A percentile compares a stretch with the other conserved stretches of the same genome.
Evolutionary conservation across 2,113 vertebrate species (phyloP).

Genomic region (Phyllostomus discolor): DNA sequence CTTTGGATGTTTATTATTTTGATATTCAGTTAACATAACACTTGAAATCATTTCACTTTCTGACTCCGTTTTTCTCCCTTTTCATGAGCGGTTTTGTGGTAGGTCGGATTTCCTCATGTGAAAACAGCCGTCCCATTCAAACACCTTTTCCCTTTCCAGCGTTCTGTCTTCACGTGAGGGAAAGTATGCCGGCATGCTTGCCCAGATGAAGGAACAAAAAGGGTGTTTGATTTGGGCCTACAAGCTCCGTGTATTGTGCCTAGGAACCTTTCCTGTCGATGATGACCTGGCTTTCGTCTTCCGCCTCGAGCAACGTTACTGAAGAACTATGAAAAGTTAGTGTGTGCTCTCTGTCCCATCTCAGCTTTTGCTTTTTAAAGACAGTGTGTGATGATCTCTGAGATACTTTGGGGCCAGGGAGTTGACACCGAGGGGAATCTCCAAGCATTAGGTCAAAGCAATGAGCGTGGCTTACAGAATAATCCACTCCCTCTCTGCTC

Average conservation of each 20-base stretch:
- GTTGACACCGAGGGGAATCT: neutral
- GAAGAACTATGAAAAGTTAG: too few relatives aligned
- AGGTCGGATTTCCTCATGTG: neutral
- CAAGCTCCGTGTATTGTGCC: rapidly evolving
- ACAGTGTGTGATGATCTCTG: neutral
- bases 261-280: neutral
- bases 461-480: neutral
- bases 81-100: neutral
- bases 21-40: conserved; percentile 64
- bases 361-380: neutral
- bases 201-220: neutral
- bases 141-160: neutral
- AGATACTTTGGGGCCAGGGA: neutral
- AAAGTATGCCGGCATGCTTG: neutral
- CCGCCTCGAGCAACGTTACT: neutral
- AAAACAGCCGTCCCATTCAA: neutral
- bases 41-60: neutral
- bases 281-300: rapidly evolving
- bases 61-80: neutral
- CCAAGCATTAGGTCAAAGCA: neutral
- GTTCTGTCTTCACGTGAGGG: neutral
- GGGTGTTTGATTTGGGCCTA: neutral
- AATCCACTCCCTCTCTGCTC: neutral
- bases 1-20: conserved; percentile 44
- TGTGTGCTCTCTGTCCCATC: neutral